These are phyloP conservation scores for Bembecia ichneumoniformis DNA, from an alignment of 2,888 invertebrate genomes.

Conservation along the genomic window DNA sequence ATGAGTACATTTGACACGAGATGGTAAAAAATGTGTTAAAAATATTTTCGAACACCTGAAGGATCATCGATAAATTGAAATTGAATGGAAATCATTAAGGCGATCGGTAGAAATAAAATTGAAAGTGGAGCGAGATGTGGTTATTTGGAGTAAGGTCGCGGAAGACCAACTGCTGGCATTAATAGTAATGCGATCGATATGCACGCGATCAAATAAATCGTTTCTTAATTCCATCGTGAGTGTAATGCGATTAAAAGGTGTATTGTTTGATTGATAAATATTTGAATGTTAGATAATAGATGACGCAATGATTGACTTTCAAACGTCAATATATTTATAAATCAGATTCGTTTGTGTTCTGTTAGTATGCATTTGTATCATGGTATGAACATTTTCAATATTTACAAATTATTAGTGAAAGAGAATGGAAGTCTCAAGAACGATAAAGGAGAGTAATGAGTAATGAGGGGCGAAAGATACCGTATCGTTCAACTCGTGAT, in stretches of 20 bases:
- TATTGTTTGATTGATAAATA: slow-evolving; percentile 30
- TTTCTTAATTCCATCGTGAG: slow-evolving; percentile 25
- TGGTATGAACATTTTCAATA: too few species aligned
- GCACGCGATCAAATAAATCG: slow-evolving; percentile 15
- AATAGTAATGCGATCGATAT: slow-evolving; percentile 14
- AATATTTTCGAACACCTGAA: too few species aligned
- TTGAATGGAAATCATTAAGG: background rate
- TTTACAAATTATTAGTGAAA: too few species aligned
- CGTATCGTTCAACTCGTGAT: too few species aligned
- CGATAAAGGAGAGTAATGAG: too few species aligned
- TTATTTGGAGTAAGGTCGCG: slow-evolving; percentile 20
- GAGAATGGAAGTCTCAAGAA: too few species aligned
- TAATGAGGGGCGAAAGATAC: too few species aligned
- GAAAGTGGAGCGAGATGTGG: slow-evolving; percentile 20
- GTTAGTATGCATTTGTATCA: too few species aligned
- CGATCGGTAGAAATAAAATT: slow-evolving; percentile 1
- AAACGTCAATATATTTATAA: background rate
- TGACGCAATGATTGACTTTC: slow-evolving; percentile 1
- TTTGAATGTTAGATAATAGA: slow-evolving; percentile 9
- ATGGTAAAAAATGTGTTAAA: too few species aligned
- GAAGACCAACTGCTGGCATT: slow-evolving; percentile 23
- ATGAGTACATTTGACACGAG: too few species aligned
- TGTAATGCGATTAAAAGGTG: slow-evolving; percentile 27
- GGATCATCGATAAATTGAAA: background rate
- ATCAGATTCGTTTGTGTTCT: background rate